Conservation (phyloP, 2,797 vertebrate genomes). For the Apodemus agrarius region DNA sequence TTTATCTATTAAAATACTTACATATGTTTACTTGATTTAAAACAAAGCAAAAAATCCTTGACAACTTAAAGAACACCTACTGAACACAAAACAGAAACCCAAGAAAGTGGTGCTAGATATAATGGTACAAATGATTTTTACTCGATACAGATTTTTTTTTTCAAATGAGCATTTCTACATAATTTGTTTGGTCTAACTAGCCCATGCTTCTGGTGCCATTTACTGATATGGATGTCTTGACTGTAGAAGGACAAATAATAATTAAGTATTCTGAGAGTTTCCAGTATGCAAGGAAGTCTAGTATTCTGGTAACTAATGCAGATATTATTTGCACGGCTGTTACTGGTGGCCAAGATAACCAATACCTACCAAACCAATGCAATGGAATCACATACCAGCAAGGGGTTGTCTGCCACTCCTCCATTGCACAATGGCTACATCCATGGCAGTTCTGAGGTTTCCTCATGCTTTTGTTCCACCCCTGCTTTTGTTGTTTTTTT, state of each 20-base stretch:
- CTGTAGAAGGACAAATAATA: background rate
- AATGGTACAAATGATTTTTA: background rate
- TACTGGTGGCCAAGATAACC: background rate
- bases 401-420: rapidly evolving
- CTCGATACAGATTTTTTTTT: background rate
- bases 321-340: background rate
- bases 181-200: background rate
- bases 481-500: background rate
- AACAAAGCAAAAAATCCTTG: background rate
- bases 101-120: slow-evolving; percentile 15
- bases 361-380: background rate
- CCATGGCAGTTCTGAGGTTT: background rate
- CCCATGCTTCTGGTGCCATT: background rate
- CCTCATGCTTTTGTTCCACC: background rate
- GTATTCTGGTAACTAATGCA: background rate
- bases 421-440: background rate
- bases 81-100: background rate
- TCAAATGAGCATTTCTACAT: background rate
- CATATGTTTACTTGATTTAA: background rate
- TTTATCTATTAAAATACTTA: slow-evolving; percentile 16
- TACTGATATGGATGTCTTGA: background rate
- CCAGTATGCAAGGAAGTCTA: slow-evolving; percentile 1
- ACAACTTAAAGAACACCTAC: background rate
- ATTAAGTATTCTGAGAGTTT: background rate
- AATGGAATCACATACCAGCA: background rate